Evolutionary conservation across 2,888 invertebrate genomes (phyloP).

Genomic region (Epinotia nisella): DNA sequence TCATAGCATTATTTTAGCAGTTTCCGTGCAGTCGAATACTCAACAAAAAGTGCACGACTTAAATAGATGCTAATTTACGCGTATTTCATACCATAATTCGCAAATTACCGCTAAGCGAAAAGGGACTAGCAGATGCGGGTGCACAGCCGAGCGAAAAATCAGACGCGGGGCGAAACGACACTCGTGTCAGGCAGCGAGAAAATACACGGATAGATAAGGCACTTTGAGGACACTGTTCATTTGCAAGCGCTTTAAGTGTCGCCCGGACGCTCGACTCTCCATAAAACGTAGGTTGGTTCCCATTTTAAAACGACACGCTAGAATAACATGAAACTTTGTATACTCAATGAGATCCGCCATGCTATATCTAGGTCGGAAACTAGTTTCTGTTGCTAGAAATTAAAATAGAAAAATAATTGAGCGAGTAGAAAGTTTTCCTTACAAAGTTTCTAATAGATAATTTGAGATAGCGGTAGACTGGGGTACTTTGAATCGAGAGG

Average conservation of each 20-base stretch:
- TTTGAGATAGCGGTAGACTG: no score
- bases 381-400: no score
- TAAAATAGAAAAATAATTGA: no score
- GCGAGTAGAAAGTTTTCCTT: no score
- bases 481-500: no score
- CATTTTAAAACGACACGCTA: no score
- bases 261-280: no score
- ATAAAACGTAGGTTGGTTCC: no score
- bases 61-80: conserved; percentile 5
- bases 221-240: conserved; percentile 29
- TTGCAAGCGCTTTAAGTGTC: conserved; percentile 4
- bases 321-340: no score
- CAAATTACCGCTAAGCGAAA: conserved; percentile 48
- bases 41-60: neutral
- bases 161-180: conserved; percentile 48
- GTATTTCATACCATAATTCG: conserved; percentile 15
- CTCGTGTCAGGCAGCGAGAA: conserved; percentile 33
- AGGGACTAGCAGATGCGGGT: conserved; percentile 67
- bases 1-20: neutral
- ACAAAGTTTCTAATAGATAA: no score
- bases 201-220: conserved; percentile 57
- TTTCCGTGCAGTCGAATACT: neutral
- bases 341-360: no score
- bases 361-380: no score
- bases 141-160: conserved; percentile 73